phyloP scores from a whole-genome alignment of 2,888 invertebrate species.

The Eledone cirrhosa region DNA sequence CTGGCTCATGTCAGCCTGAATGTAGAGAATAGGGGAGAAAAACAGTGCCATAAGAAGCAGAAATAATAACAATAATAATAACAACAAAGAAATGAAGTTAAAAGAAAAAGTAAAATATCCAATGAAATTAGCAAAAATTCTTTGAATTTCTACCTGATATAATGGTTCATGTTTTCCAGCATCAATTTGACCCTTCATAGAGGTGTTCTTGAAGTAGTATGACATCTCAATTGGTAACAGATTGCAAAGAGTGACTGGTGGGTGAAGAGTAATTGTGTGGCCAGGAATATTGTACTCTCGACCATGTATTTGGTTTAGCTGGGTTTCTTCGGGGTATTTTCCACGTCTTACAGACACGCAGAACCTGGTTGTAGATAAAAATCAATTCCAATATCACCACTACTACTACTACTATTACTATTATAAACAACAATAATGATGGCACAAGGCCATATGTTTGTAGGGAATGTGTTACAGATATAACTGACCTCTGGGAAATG shows the following conservation, averaged over 20 bases:
- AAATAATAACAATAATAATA: not conserved
- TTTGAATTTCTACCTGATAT: conserved; percentile 60
- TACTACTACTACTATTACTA: not conserved
- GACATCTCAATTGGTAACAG: conserved; percentile 77
- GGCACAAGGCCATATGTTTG: too few relatives aligned
- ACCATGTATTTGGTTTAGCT: conserved; percentile 36
- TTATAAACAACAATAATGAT: too few relatives aligned
- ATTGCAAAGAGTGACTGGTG: conserved; percentile 86
- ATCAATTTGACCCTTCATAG: conserved; percentile 63
- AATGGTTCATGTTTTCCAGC: conserved; percentile 68
- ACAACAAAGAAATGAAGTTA: not conserved
- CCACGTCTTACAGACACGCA: conserved; percentile 83
- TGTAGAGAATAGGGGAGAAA: not conserved
- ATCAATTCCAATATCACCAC: not conserved
- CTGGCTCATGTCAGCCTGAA: conserved; percentile 77
- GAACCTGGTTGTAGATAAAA: conserved; percentile 71
- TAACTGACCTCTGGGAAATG: too few relatives aligned
- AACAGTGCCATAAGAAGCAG: not conserved
- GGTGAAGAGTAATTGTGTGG: conserved; percentile 84
- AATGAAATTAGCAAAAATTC: not conserved
- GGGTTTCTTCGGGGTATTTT: conserved; percentile 77
- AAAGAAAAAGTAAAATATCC: not conserved
- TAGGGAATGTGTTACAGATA: too few relatives aligned
- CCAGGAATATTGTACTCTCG: conserved; percentile 74
- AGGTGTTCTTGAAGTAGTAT: conserved; percentile 61